Conservation (phyloP, 1,140 invertebrate genomes). For the Portunus trituberculatus region DNA sequence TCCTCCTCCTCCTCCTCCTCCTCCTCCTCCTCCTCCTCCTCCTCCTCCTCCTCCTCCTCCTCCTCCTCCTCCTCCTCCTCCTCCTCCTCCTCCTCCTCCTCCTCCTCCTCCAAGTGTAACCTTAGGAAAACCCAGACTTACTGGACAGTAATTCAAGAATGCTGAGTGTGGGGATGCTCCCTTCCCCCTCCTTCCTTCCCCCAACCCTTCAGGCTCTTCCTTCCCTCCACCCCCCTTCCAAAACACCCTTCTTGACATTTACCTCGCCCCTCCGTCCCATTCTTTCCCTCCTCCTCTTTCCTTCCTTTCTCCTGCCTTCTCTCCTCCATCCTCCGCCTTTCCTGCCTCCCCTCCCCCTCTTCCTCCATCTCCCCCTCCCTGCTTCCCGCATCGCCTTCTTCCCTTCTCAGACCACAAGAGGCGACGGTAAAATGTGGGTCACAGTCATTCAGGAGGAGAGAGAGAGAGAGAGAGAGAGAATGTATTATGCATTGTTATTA, state of each 20-base stretch:
- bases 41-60: background rate
- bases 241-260: background rate
- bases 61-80: background rate
- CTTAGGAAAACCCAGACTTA: background rate
- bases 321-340: background rate
- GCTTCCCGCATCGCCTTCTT: background rate
- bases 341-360: background rate
- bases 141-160: background rate
- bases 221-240: background rate
- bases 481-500: too few relatives aligned
- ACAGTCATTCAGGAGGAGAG: background rate
- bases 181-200: background rate
- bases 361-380: background rate
- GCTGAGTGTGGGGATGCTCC: background rate
- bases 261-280: background rate
- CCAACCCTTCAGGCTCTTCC: background rate
- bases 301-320: background rate
- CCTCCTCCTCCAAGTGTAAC: background rate
- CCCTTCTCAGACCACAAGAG: background rate
- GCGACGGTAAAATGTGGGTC: constrained; percentile 9
- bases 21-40: background rate
- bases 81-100: background rate
- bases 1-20: background rate
- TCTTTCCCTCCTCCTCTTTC: background rate
- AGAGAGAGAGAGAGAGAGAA: background rate